phyloP scores from a whole-genome alignment of 2,113 vertebrate species.

The Cricetomys ansorgei region DNA sequence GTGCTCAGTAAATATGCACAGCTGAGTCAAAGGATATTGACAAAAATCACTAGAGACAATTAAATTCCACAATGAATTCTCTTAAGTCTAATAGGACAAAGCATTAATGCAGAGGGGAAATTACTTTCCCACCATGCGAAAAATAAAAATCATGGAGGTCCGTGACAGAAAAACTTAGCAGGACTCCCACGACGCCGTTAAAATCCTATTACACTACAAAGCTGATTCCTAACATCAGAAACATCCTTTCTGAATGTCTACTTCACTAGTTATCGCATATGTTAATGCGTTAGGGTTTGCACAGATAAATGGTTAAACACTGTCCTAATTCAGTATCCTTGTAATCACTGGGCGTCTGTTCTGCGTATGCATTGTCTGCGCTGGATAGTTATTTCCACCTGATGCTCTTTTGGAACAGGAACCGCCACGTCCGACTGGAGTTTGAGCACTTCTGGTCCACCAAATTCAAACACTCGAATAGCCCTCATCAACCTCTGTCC shows the following conservation, averaged over 20 bases:
- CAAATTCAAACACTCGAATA: constrained; percentile 93
- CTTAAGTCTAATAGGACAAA: constrained; percentile 7
- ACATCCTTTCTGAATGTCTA: background rate
- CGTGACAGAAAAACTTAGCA: background rate
- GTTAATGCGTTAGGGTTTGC: background rate
- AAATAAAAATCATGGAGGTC: constrained; percentile 55
- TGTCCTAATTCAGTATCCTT: background rate
- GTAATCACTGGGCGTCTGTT: background rate
- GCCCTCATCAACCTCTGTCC: constrained; percentile 91
- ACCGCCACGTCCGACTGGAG: constrained; percentile 86
- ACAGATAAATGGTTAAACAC: background rate
- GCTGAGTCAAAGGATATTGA: constrained; percentile 33
- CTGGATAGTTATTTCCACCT: constrained; percentile 85
- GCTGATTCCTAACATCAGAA: constrained; percentile 19
- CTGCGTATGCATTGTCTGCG: background rate
- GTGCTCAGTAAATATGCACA: constrained; percentile 8
- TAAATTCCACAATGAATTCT: constrained; percentile 63
- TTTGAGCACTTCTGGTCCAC: constrained; percentile 92
- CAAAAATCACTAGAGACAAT: constrained; percentile 41
- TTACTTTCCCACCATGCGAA: background rate
- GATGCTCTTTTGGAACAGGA: constrained; percentile 88
- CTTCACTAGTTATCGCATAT: background rate
- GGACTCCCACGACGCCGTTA: background rate
- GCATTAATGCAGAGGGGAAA: background rate
- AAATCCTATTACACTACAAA: background rate